Conservation (phyloP, 1,140 invertebrate species). For the Apis florea region DNA sequence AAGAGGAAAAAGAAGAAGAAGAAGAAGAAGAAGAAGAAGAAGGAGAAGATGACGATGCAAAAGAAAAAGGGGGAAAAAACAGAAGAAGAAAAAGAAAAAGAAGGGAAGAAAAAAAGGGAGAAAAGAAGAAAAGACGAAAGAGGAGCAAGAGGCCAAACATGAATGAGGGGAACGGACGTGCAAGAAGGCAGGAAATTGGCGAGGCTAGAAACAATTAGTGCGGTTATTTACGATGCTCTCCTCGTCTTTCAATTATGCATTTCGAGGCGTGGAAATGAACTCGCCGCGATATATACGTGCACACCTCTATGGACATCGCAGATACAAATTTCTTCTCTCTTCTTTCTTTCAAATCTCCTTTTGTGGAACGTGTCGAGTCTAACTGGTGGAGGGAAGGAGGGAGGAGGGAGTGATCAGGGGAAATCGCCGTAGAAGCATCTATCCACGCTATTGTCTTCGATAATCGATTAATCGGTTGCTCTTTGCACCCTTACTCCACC, state of each 20-base stretch:
- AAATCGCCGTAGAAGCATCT: slow-evolving; percentile 7
- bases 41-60: background rate
- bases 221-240: slow-evolving; percentile 70
- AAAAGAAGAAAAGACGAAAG: background rate
- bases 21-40: background rate
- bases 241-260: slow-evolving; percentile 74
- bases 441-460: slow-evolving; percentile 50
- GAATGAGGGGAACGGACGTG: slow-evolving; percentile 1
- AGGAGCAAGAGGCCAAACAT: slow-evolving; percentile 17
- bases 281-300: slow-evolving; percentile 13
- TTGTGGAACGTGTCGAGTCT: background rate
- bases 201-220: slow-evolving; percentile 74
- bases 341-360: too few relatives aligned
- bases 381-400: background rate
- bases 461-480: slow-evolving; percentile 53
- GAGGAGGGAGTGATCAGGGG: background rate
- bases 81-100: too few relatives aligned
- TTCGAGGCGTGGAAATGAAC: slow-evolving; percentile 71
- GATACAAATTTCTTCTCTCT: too few relatives aligned
- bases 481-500: slow-evolving; percentile 39
- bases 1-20: background rate
- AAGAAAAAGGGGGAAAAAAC: background rate
- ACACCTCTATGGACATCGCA: background rate
- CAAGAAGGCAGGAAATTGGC: slow-evolving; percentile 69
- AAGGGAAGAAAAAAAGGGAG: background rate